A percentile compares a stretch with the other conserved stretches of the same genome.
Conservation (phyloP, 2,888 invertebrate species). For the Phania funesta region DNA sequence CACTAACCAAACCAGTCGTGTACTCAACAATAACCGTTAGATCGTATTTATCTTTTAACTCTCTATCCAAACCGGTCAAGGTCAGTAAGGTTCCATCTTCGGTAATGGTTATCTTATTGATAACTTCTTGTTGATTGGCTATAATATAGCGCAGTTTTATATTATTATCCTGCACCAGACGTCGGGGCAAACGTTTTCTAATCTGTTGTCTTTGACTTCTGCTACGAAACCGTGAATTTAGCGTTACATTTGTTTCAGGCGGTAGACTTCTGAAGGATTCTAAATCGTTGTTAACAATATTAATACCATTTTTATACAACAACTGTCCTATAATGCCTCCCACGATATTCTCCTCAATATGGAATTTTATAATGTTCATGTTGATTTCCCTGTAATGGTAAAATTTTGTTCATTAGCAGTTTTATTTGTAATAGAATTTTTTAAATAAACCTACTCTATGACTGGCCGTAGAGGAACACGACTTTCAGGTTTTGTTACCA, state of each 20-base stretch:
- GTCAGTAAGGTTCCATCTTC: conserved; percentile 90
- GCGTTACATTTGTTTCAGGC: conserved; percentile 68
- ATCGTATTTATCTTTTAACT: conserved; percentile 86
- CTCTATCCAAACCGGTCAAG: conserved; percentile 88
- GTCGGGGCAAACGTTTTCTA: conserved; percentile 72
- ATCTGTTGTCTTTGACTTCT: conserved; percentile 70
- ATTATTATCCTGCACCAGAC: conserved; percentile 74
- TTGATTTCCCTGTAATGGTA: conserved; percentile 83
- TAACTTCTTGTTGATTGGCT: conserved; percentile 91
- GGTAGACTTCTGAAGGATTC: conserved; percentile 74
- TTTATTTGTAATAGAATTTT: background rate
- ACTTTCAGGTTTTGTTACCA: conserved; percentile 88
- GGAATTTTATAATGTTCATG: conserved; percentile 87
- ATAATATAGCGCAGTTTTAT: conserved; percentile 86
- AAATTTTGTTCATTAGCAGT: background rate
- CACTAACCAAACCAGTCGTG: conserved; percentile 85
- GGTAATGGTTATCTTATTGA: conserved; percentile 89
- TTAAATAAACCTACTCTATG: conserved; percentile 74
- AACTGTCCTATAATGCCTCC: conserved; percentile 88
- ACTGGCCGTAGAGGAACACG: conserved; percentile 80
- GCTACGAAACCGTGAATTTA: conserved; percentile 74
- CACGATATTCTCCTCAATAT: conserved; percentile 88
- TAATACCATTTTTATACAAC: conserved; percentile 81
- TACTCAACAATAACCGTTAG: conserved; percentile 91
- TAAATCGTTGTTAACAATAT: conserved; percentile 74